These are phyloP conservation scores for Chironomus tentans DNA, from an alignment of 2,888 invertebrate genomes.

Conservation along the genomic window DNA sequence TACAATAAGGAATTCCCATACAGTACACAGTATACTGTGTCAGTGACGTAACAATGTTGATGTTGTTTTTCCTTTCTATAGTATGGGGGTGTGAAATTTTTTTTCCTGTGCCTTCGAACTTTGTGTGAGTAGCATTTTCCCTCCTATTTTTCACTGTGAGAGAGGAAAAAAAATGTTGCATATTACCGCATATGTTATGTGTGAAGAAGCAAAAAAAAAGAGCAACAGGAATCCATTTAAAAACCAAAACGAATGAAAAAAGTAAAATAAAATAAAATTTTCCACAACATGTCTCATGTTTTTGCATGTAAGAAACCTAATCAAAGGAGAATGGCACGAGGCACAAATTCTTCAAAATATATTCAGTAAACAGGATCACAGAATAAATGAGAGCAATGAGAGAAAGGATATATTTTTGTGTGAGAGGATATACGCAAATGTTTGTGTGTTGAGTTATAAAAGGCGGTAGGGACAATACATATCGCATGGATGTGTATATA, in stretches of 20 bases:
- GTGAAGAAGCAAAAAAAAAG: neutral
- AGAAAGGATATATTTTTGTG: neutral
- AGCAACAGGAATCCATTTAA: neutral
- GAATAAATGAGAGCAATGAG: neutral
- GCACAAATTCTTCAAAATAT: constrained; percentile 27
- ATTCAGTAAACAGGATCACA: constrained; percentile 21
- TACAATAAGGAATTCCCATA: neutral
- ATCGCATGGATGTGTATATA: no score
- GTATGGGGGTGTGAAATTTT: neutral
- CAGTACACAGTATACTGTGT: neutral
- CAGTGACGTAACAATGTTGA: neutral
- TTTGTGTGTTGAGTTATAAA: no score
- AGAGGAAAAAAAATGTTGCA: neutral
- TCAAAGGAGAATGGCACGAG: constrained; percentile 27
- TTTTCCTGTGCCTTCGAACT: no score
- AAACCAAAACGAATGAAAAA: neutral
- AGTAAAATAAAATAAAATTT: neutral
- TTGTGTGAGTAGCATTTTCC: no score
- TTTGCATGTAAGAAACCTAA: constrained; percentile 23
- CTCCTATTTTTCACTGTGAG: neutral
- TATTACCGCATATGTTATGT: neutral
- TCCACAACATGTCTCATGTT: constrained; percentile 8
- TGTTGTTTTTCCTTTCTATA: neutral
- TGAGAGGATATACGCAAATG: neutral
- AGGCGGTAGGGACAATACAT: no score